phyloP scores from a whole-genome alignment of 2,888 invertebrate species.

The Siphlonurus alternatus region DNA sequence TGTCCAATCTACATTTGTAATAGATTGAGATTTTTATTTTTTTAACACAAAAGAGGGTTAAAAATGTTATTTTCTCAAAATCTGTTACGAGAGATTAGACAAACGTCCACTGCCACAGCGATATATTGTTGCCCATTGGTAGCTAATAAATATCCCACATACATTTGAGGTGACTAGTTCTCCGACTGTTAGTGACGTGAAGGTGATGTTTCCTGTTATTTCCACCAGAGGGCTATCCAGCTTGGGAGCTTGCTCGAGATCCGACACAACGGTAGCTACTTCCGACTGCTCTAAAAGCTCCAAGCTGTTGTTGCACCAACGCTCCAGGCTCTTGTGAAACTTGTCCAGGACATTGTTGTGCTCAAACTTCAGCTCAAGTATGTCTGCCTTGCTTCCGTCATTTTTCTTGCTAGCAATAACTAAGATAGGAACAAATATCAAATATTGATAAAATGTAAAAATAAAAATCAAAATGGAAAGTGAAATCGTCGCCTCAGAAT shows the following conservation, averaged over 20 bases:
- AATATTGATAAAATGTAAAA: no score
- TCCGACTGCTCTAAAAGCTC: constrained; percentile 11
- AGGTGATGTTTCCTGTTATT: background rate
- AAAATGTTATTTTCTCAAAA: no score
- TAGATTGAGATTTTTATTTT: no score
- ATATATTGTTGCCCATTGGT: constrained; percentile 15
- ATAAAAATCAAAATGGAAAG: no score
- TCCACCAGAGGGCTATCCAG: background rate
- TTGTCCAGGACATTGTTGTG: constrained; percentile 16
- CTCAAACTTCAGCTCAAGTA: constrained; percentile 17
- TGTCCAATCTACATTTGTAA: no score
- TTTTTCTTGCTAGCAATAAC: constrained; percentile 11
- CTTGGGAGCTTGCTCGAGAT: constrained; percentile 1
- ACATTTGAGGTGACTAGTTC: background rate
- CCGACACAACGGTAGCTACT: background rate
- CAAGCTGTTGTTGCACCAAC: constrained; percentile 18
- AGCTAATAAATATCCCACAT: constrained; percentile 17
- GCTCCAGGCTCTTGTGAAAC: constrained; percentile 15
- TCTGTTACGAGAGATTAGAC: no score
- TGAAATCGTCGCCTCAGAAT: no score
- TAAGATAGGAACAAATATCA: constrained; percentile 4
- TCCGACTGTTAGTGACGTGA: background rate
- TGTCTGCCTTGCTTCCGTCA: constrained; percentile 9
- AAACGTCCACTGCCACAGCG: no score
- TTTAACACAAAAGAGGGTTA: no score